Percentiles rank a stretch among this genome's conserved stretches.
Evolutionary conservation across 2,888 invertebrate species (phyloP).

Genomic region (Molanna angustata): DNA sequence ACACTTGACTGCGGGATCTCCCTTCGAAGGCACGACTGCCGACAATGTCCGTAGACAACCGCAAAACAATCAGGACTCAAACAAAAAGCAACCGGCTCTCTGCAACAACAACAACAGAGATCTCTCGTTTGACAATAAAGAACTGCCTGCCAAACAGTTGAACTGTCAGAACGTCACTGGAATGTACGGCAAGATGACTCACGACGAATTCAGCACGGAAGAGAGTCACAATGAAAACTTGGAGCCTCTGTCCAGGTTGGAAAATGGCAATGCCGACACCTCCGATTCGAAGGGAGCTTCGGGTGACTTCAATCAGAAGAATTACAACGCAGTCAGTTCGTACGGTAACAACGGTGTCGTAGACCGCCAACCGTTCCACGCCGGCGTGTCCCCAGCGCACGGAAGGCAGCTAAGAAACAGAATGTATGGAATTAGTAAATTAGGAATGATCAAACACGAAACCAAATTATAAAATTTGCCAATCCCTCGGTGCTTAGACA

Average conservation of each 20-base stretch:
- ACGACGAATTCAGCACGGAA: slow-evolving; percentile 3
- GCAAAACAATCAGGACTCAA: slow-evolving; percentile 1
- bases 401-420: slow-evolving; percentile 41
- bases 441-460: slow-evolving; percentile 56
- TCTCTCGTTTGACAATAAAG: too few species aligned
- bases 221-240: slow-evolving; percentile 9
- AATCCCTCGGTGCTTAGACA: too few species aligned
- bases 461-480: slow-evolving; percentile 59
- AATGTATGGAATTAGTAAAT: slow-evolving; percentile 35
- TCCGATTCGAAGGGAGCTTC: not conserved
- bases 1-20: slow-evolving; percentile 31
- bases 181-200: slow-evolving; percentile 27
- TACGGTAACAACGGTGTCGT: slow-evolving; percentile 33
- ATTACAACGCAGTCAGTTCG: slow-evolving; percentile 6
- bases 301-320: slow-evolving; percentile 9
- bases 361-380: slow-evolving; percentile 32
- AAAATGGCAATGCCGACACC: slow-evolving; percentile 15
- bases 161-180: slow-evolving; percentile 27
- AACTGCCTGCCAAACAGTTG: too few species aligned
- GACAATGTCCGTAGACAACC: slow-evolving; percentile 9
- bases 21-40: slow-evolving; percentile 12
- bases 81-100: not conserved
- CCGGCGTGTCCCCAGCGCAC: slow-evolving; percentile 42
- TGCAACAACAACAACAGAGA: not conserved
- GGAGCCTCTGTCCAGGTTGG: not conserved